Conservation (phyloP, 2,797 vertebrate species). For the Moxostoma hubbsi region DNA sequence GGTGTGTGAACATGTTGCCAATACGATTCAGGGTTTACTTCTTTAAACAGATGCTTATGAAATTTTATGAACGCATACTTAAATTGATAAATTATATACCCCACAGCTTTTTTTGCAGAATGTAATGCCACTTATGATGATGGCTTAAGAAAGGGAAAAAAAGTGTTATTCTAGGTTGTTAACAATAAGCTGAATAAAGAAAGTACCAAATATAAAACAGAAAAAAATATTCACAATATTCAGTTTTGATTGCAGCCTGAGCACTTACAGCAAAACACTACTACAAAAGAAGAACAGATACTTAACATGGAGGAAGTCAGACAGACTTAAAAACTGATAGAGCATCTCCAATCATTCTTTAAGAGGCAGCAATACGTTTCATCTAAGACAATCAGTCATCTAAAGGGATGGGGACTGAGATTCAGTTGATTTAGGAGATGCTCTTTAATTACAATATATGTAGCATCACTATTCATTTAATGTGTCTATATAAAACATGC, state of each 20-base stretch:
- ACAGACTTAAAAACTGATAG: neutral
- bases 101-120: neutral
- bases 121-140: slow-evolving; percentile 13
- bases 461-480: neutral
- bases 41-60: neutral
- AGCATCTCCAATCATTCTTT: neutral
- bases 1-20: neutral
- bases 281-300: slow-evolving; percentile 14
- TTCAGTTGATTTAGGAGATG: neutral
- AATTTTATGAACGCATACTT: neutral
- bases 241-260: slow-evolving; percentile 4
- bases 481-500: neutral
- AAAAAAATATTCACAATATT: neutral
- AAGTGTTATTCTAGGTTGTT: neutral
- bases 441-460: neutral
- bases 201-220: neutral
- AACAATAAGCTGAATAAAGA: slow-evolving; percentile 5
- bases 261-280: slow-evolving; percentile 7
- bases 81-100: neutral
- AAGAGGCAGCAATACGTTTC: neutral
- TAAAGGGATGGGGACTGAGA: neutral
- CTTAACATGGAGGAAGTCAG: neutral
- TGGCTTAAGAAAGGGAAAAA: slow-evolving; percentile 5
- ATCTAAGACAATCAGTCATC: neutral
- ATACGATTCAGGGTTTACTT: neutral